phyloP scores from a whole-genome alignment of 2,888 invertebrate species.

The Drosophila paracracens region DNA sequence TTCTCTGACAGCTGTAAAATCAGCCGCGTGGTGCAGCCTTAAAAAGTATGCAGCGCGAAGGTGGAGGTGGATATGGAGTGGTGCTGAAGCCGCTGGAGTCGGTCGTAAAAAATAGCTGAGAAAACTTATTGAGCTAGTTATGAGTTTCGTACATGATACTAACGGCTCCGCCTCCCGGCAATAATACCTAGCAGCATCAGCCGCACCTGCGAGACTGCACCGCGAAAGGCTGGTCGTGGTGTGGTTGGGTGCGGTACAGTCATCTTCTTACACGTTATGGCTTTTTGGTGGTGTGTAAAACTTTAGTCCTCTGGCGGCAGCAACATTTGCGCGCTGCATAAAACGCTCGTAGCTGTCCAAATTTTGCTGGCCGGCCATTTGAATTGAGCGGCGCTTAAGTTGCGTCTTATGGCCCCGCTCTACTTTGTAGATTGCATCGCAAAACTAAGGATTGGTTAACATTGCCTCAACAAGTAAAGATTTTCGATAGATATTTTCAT shows the following conservation, averaged over 20 bases:
- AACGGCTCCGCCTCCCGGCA: constrained; percentile 61
- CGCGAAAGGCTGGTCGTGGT: background rate
- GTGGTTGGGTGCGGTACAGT: constrained; percentile 12
- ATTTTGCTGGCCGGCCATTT: constrained; percentile 38
- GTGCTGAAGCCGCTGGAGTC: constrained; percentile 33
- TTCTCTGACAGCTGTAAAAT: constrained; percentile 76
- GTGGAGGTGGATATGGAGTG: constrained; percentile 9
- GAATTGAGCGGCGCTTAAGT: constrained; percentile 50
- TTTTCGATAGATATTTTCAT: constrained; percentile 33
- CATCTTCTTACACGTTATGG: constrained; percentile 63
- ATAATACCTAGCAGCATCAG: constrained; percentile 60
- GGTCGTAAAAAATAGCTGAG: constrained; percentile 77
- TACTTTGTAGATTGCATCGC: constrained; percentile 48
- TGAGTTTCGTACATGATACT: constrained; percentile 79
- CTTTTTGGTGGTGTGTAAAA: constrained; percentile 72
- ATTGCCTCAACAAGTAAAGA: background rate
- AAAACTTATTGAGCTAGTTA: constrained; percentile 81
- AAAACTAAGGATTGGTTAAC: constrained; percentile 3
- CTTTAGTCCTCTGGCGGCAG: constrained; percentile 46
- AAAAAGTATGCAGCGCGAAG: constrained; percentile 56
- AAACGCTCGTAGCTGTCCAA: constrained; percentile 54
- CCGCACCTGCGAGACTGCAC: constrained; percentile 36
- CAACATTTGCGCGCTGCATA: constrained; percentile 57
- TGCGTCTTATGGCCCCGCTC: constrained; percentile 36
- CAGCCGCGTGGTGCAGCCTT: constrained; percentile 69